Evolutionary conservation across 2,113 vertebrate genomes (phyloP).

Genomic region (Bambusicola thoracicus): DNA sequence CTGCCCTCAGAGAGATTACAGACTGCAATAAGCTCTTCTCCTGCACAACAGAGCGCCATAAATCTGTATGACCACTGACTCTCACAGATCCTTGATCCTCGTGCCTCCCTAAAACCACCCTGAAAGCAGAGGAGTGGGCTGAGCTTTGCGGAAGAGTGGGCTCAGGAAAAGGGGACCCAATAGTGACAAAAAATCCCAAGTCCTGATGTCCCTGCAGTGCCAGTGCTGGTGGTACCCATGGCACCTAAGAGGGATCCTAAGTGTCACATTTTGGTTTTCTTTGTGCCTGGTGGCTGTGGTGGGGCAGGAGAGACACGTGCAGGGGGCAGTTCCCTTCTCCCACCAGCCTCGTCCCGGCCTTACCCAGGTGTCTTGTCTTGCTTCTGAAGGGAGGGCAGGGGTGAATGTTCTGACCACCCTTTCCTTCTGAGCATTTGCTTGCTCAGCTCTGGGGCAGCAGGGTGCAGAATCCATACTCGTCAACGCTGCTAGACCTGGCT

Average conservation of each 20-base stretch:
- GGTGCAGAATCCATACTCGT: neutral
- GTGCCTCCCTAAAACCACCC: neutral
- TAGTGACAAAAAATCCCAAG: fast-evolving
- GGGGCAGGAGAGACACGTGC: neutral
- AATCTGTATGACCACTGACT: neutral
- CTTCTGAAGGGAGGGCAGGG: neutral
- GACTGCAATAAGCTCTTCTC: neutral
- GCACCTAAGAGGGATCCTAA: fast-evolving
- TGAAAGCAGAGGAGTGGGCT: fast-evolving
- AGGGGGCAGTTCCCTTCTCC: neutral
- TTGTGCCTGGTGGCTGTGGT: neutral
- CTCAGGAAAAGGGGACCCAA: neutral
- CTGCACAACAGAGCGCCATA: neutral
- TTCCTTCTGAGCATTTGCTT: neutral
- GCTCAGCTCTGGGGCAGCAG: neutral
- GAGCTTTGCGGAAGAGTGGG: neutral
- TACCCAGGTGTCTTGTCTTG: neutral
- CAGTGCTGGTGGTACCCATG: neutral
- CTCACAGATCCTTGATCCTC: neutral
- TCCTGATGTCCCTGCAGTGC: neutral
- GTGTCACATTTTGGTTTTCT: neutral
- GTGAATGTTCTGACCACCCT: neutral
- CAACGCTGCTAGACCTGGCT: neutral
- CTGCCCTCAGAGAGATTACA: constrained; percentile 8
- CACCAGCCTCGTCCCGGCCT: neutral